Evolutionary conservation across 2,888 invertebrate species (phyloP), one percentile per base, ranked within the genome.

Genomic region (Epistrophella euchroma): DNA sequence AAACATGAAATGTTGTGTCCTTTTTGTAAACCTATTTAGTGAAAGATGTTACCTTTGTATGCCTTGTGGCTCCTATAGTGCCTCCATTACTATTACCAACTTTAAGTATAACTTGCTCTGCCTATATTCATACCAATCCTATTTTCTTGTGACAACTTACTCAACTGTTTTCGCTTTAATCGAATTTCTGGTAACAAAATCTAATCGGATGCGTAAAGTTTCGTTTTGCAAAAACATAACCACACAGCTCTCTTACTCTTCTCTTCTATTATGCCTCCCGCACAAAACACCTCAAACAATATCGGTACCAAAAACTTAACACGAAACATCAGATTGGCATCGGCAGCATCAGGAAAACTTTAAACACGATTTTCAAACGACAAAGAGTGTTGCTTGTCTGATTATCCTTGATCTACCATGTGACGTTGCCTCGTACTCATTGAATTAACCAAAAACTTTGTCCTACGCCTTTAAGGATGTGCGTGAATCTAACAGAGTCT

Each of bases 391-490:
- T 75, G 68, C 81, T 47, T 52, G 62, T 77, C 56, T 78, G 78
- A 86, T 86, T 77, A 82, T 81, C 82, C 86, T 66, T 82, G 86
- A 86, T 86, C 82, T 74, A 81, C 82, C 81, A 82, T 82, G 56
- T 78, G 81, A 82, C 82, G 73, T 78, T 43, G 68, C 66, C 52
- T 52, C 56, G 47, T 19, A 77, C 73, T 76, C 80, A 85, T 79
- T 81, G 76, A 80, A 76, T 85, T 85, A 85, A 76, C 85, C 80
- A 52, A 85, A 86, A 86, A 86, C 86, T 86, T 86, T 82, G 74
- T 77, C 82, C 74, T 77, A 71, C 64, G 74, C 81, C 62, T 78
- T 82, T 52, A 77, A 74, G 76, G 74, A 77, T 78, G 35, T 70
- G 72, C 68, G 81, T 85, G 55, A 11, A 22, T 60, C 32, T 4